Conservation (phyloP, 2,113 vertebrate species). For the Thermophis baileyi region DNA sequence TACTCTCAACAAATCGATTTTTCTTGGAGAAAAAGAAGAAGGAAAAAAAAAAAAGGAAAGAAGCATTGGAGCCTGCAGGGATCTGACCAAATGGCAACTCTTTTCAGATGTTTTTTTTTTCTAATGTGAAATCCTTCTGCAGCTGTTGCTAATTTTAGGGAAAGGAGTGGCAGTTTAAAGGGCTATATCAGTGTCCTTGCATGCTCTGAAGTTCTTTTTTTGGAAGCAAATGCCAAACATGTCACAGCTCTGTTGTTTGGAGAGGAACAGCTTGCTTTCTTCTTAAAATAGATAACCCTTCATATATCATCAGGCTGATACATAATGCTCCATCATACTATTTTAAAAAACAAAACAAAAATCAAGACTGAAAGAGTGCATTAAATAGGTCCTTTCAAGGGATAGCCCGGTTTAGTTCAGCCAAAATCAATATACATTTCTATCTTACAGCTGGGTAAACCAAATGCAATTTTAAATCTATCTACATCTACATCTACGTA, state of each 20-base stretch:
- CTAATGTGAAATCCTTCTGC: not conserved
- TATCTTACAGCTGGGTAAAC: conserved; percentile 39
- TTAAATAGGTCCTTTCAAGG: conserved; percentile 8
- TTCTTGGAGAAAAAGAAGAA: not conserved
- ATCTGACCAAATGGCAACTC: not conserved
- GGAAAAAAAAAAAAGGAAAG: not conserved
- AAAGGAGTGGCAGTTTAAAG: not conserved
- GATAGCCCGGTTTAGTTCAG: not conserved
- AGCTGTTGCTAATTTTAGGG: not conserved
- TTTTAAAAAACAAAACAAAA: not conserved
- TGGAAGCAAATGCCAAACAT: not conserved
- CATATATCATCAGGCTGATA: not conserved
- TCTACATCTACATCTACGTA: too few relatives aligned
- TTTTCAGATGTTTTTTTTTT: not conserved
- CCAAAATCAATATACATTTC: conserved; percentile 37
- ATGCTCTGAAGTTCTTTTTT: not conserved
- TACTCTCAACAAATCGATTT: not conserved
- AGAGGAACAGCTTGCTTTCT: conserved; percentile 32
- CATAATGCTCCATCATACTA: not conserved
- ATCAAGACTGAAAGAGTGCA: not conserved
- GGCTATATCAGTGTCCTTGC: conserved; percentile 19
- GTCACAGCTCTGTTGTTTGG: not conserved
- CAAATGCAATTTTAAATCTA: conserved; percentile 28
- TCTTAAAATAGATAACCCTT: not conserved
- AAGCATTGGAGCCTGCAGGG: not conserved